Conservation (phyloP, 1,140 invertebrate genomes). For the Caenorhabditis brenneri region DNA sequence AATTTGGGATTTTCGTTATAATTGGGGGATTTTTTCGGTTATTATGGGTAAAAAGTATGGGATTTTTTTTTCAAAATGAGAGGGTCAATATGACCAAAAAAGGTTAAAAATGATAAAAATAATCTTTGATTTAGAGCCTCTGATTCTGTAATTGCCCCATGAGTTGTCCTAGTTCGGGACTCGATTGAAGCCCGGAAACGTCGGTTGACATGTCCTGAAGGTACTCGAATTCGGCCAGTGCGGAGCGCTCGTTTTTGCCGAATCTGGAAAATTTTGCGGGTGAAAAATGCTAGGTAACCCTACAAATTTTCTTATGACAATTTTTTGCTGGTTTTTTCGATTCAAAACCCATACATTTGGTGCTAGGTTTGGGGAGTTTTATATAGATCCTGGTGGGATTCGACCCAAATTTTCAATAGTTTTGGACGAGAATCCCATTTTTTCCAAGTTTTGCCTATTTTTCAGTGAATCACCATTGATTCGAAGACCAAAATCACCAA, state of each 20-base stretch:
- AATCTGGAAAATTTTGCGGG: slow-evolving; percentile 47
- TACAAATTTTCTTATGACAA: no score
- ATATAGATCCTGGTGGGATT: no score
- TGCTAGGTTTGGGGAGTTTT: no score
- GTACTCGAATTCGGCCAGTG: slow-evolving; percentile 38
- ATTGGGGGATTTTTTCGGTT: neutral
- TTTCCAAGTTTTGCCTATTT: no score
- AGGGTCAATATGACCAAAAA: neutral
- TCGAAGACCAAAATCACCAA: no score
- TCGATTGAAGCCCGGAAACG: slow-evolving; percentile 35
- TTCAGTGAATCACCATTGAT: no score
- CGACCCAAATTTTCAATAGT: no score
- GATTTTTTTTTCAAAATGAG: neutral
- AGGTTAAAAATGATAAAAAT: neutral
- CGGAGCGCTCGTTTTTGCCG: slow-evolving; percentile 33
- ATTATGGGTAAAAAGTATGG: neutral
- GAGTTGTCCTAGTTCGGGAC: neutral
- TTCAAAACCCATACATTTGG: no score
- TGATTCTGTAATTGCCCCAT: slow-evolving; percentile 4
- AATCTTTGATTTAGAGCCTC: neutral
- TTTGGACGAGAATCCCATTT: no score
- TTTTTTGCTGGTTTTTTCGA: no score
- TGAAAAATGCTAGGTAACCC: no score
- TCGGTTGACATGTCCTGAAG: slow-evolving; percentile 43
- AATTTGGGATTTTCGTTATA: neutral